Percentiles rank a stretch among this genome's conserved stretches.
Conservation (phyloP, 2,888 invertebrate genomes). For the Congeria kusceri region DNA sequence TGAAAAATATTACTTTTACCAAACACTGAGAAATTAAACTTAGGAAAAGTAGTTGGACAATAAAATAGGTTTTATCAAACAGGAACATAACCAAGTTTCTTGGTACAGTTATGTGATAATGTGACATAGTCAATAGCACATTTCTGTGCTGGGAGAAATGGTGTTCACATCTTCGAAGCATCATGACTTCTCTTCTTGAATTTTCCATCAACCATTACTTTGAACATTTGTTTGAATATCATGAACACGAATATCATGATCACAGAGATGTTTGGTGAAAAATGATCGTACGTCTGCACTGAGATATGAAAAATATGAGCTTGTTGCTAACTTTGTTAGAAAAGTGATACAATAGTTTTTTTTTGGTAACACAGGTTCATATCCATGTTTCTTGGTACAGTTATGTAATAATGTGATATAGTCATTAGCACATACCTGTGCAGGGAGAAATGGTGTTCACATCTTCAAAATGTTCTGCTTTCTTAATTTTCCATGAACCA, state of each 20-base stretch:
- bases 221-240: not conserved
- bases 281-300: too few relatives aligned
- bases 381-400: not conserved
- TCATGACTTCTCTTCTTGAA: too few relatives aligned
- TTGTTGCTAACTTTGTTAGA: not conserved
- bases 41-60: too few relatives aligned
- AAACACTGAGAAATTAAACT: not conserved
- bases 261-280: not conserved
- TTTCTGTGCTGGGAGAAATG: constrained; percentile 38
- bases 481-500: not conserved
- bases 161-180: not conserved
- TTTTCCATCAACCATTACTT: not conserved
- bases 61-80: too few relatives aligned
- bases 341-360: too few relatives aligned
- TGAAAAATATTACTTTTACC: not conserved
- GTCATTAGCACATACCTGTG: constrained; percentile 49
- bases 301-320: too few relatives aligned
- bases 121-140: constrained; percentile 25
- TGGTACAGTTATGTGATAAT: constrained; percentile 19
- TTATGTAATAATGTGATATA: not conserved
- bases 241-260: not conserved
- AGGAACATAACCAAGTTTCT: not conserved
- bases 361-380: not conserved
- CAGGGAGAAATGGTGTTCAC: constrained; percentile 15
- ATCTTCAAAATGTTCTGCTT: not conserved